Evolutionary conservation across 1,140 invertebrate species (phyloP).

Genomic region (Galleria mellonella): DNA sequence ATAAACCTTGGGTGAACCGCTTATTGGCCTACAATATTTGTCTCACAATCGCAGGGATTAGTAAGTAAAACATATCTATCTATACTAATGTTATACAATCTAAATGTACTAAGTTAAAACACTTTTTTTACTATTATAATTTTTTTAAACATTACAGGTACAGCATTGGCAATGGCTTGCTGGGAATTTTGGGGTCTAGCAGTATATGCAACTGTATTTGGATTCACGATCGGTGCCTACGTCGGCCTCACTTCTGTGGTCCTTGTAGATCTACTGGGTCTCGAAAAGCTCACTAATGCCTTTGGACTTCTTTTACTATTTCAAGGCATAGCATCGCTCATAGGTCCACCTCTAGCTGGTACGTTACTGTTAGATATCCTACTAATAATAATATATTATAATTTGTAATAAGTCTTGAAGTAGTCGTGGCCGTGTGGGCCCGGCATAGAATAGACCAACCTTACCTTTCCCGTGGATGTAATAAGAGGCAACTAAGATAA

Average conservation of each 20-base stretch:
- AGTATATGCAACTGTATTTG: constrained; percentile 88
- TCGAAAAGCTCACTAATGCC: constrained; percentile 92
- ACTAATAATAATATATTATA: no score
- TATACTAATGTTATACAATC: neutral
- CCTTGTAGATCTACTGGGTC: constrained; percentile 88
- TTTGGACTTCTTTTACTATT: constrained; percentile 94
- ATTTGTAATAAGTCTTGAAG: no score
- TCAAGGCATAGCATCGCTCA: constrained; percentile 92
- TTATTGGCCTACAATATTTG: constrained; percentile 92
- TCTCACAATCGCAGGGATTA: constrained; percentile 87
- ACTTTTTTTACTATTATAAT: constrained; percentile 5
- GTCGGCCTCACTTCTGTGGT: constrained; percentile 95
- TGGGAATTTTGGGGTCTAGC: constrained; percentile 80
- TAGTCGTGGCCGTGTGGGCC: no score
- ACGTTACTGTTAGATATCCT: constrained; percentile 25
- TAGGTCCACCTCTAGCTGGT: constrained; percentile 93
- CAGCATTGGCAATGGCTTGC: constrained; percentile 84
- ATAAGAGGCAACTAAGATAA: no score
- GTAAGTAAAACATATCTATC: constrained; percentile 73
- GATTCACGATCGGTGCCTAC: constrained; percentile 93
- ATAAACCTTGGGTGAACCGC: constrained; percentile 91
- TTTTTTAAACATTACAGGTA: constrained; percentile 77
- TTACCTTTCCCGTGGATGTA: no score
- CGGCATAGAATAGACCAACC: no score
- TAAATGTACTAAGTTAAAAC: neutral